Evolutionary conservation across 2,888 invertebrate genomes (phyloP).

Genomic region (Machimus rusticus): DNA sequence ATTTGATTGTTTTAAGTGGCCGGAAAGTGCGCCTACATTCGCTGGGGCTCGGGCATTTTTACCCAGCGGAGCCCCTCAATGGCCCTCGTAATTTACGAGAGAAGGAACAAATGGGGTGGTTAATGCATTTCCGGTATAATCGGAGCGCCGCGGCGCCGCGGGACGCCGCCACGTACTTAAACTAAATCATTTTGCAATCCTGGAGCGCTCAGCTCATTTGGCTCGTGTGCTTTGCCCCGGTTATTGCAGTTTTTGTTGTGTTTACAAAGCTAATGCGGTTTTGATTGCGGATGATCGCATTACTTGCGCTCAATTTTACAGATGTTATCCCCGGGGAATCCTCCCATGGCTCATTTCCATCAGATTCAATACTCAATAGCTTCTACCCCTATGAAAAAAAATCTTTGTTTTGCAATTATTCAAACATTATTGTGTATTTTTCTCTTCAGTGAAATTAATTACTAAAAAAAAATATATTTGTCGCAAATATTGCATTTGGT

Average conservation of each 20-base stretch:
- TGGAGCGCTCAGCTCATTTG: neutral
- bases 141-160: neutral
- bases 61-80: neutral
- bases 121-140: neutral
- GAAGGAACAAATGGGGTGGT: neutral
- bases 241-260: neutral
- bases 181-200: neutral
- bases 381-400: neutral
- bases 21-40: constrained; percentile 13
- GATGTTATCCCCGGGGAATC: neutral
- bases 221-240: neutral
- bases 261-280: neutral
- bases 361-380: neutral
- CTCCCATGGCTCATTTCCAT: neutral
- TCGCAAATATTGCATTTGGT: neutral
- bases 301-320: neutral
- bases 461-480: neutral
- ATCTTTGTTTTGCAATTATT: neutral
- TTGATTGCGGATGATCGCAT: neutral
- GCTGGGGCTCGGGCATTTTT: neutral
- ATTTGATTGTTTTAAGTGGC: constrained; percentile 32
- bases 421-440: neutral
- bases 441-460: neutral
- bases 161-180: neutral
- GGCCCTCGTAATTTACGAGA: neutral